Evolutionary conservation across 2,113 vertebrate species (phyloP), one percentile per base, ranked within the genome.

Genomic region (Vulpes lagopus): DNA sequence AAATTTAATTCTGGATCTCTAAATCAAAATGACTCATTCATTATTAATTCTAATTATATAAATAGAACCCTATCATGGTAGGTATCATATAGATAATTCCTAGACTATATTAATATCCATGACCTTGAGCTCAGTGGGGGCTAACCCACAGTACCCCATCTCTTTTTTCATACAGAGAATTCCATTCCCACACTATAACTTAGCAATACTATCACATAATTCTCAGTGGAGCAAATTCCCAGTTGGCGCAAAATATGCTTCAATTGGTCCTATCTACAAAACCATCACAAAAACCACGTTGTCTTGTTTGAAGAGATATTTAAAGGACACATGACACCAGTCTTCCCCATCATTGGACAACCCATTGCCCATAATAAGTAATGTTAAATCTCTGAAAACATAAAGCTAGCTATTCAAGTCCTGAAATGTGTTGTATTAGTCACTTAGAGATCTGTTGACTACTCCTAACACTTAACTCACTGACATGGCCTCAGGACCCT

Each of bases 1-100:
- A 38, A 95, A 57, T 96, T 96, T 57, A 96, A 85, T 95, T 97
- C 64, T 89, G 7, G 1, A 83, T 89, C n/a, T 94, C 74, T 84
- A 92, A 95, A 89, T 32, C 35, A 98, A 98, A 97, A 94, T 89
- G 19, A 91, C 17, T 73, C 32, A 64, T 57, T 64, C 43, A 60
- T 95, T 88, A 80, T 81, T 94, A 92, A 64, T 53, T 92, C 38
- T 78, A 81, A 89, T 88, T 38, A 35, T 79, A 62, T n/a, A 51
- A 76, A 69, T 11, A 88, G 32, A 87, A 64, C 3, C 27, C 43
- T 89, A 53, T 69, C 74, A 62, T 60, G 30, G 8, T 84, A 79
- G 16, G 23, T 84, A 20, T 76, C 51, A 43, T 15, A 53, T 8
- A 57, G 16, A 17, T 84, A 67, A 94, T 90, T 73, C 43, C 65